A percentile compares a stretch with the other conserved stretches of the same genome.
Conservation (phyloP, 2,113 vertebrate genomes). For the Tamias sibiricus region DNA sequence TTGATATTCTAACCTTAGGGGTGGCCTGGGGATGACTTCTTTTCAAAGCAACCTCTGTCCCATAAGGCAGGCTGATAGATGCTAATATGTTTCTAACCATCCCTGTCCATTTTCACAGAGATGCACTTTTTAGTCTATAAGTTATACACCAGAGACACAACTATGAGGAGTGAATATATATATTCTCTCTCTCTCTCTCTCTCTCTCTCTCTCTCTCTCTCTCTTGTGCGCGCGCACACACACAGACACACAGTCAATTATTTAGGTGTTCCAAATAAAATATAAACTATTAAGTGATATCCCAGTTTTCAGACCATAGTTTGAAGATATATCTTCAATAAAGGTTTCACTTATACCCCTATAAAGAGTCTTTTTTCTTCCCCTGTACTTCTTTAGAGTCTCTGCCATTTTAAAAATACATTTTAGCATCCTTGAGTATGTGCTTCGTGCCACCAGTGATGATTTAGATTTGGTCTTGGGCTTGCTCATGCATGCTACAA, state of each 20-base stretch:
- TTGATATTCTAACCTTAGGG: background rate
- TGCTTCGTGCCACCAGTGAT: background rate
- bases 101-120: background rate
- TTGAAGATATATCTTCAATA: background rate
- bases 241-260: background rate
- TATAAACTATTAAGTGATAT: background rate
- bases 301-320: background rate
- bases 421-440: background rate
- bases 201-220: too few relatives aligned
- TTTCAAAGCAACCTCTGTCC: slow-evolving; percentile 12
- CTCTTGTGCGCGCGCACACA: too few relatives aligned
- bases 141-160: background rate
- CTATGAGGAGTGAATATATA: background rate
- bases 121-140: background rate
- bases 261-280: background rate
- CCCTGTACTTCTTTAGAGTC: background rate
- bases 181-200: too few relatives aligned
- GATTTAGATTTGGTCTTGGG: background rate
- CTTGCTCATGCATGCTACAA: background rate
- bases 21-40: background rate
- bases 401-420: background rate
- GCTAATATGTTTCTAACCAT: background rate
- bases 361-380: background rate
- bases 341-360: background rate
- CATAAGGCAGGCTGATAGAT: background rate